Evolutionary conservation across 2,888 invertebrate genomes (phyloP).

Genomic region (Thymelicus lineola): DNA sequence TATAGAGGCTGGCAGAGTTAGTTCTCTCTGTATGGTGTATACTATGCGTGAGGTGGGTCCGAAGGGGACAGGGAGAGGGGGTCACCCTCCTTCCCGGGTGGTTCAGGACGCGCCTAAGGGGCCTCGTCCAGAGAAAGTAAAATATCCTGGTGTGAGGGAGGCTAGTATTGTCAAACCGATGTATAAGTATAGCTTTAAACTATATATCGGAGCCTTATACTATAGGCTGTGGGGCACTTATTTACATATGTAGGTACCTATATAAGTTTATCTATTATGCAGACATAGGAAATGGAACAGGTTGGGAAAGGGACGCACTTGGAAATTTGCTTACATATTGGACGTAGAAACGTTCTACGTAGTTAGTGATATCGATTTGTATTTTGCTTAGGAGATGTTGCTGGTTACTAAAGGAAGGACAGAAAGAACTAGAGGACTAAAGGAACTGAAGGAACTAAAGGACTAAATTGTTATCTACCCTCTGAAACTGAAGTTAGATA

Average conservation of each 20-base stretch:
- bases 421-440: too few relatives aligned
- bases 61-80: constrained; percentile 53
- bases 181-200: constrained; percentile 84
- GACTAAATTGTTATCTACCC: neutral
- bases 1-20: constrained; percentile 81
- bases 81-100: constrained; percentile 56
- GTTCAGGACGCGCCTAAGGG: constrained; percentile 75
- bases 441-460: neutral
- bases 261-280: constrained; percentile 83
- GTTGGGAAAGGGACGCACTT: constrained; percentile 66
- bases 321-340: constrained; percentile 74
- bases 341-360: constrained; percentile 54
- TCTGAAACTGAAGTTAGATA: too few relatives aligned
- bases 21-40: constrained; percentile 80
- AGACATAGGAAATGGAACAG: constrained; percentile 80
- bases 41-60: constrained; percentile 77
- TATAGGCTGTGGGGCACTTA: constrained; percentile 74
- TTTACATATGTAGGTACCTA: constrained; percentile 79
- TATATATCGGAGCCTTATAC: constrained; percentile 77
- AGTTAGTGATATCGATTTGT: constrained; percentile 62
- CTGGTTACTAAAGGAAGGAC: constrained; percentile 1
- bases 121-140: constrained; percentile 84
- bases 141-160: constrained; percentile 83
- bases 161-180: constrained; percentile 84
- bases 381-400: constrained; percentile 25